Percentiles rank a stretch among this genome's conserved stretches.
phyloP scores from a whole-genome alignment of 2,888 invertebrate species.

The Polydesmus complanatus region DNA sequence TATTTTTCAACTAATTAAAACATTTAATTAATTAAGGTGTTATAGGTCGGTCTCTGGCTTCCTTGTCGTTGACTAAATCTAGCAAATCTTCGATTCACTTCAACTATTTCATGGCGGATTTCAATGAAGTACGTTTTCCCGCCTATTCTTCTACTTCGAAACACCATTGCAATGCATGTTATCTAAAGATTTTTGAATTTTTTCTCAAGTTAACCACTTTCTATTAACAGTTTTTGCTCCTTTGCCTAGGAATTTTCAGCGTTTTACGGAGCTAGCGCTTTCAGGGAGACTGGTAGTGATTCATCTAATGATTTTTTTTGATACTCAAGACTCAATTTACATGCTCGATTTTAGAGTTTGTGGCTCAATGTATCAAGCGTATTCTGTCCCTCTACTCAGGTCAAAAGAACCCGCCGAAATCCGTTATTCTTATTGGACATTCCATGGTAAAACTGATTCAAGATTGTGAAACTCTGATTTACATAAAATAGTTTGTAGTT shows the following conservation, averaged over 20 bases:
- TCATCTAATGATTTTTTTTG: constrained; percentile 38
- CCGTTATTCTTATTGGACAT: constrained; percentile 77
- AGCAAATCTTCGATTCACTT: constrained; percentile 58
- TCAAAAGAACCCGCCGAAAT: constrained; percentile 36
- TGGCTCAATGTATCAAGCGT: constrained; percentile 30
- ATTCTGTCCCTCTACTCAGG: constrained; percentile 52
- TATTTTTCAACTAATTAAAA: not conserved
- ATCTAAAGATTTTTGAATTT: not conserved
- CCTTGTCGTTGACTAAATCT: constrained; percentile 74
- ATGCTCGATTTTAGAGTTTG: constrained; percentile 33
- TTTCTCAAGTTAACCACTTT: not conserved
- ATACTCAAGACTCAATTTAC: not conserved
- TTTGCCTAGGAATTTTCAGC: constrained; percentile 55
- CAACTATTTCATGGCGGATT: constrained; percentile 82
- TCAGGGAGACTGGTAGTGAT: constrained; percentile 57
- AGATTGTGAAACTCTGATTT: constrained; percentile 1
- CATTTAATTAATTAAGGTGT: constrained; percentile 7
- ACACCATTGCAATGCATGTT: not conserved
- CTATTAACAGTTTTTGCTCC: constrained; percentile 20
- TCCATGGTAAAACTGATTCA: constrained; percentile 58
- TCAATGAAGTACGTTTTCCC: constrained; percentile 48
- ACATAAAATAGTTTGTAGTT: not conserved
- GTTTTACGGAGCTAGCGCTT: constrained; percentile 66
- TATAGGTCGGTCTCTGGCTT: constrained; percentile 72
- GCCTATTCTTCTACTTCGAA: not conserved